Percentiles rank a stretch among this genome's conserved stretches.
Evolutionary conservation across 2,113 vertebrate species (phyloP).

Genomic region (Osmerus eperlanus): DNA sequence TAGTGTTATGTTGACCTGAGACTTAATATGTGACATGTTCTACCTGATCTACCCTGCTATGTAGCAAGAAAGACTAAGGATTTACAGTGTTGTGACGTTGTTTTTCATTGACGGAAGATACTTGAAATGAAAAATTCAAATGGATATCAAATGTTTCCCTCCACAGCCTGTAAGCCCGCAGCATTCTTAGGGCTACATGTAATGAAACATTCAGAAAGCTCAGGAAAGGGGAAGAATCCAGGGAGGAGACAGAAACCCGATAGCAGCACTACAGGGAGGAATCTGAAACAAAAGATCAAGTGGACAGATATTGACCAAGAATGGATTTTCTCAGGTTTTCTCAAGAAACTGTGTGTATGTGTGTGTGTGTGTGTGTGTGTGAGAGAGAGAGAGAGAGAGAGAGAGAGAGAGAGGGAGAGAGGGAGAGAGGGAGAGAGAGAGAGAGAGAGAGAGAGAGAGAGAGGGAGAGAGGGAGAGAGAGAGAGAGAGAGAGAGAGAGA

Average conservation of each 20-base stretch:
- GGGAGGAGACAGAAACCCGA: neutral
- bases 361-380: neutral
- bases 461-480: neutral
- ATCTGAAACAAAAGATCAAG: conserved; percentile 7
- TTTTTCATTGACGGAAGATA: no score
- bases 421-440: neutral
- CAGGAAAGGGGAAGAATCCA: neutral
- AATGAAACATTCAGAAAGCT: neutral
- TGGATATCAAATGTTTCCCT: no score
- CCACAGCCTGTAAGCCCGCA: neutral
- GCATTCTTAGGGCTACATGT: neutral
- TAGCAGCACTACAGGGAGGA: neutral
- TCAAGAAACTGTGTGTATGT: neutral
- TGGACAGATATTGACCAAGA: conserved; percentile 58
- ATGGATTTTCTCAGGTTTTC: conserved; percentile 47
- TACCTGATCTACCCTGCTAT: no score
- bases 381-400: neutral
- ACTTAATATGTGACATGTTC: no score
- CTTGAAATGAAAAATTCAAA: no score
- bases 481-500: no score
- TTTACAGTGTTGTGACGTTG: no score
- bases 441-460: no score
- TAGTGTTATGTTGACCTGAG: no score
- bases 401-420: no score
- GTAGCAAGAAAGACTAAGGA: no score